Evolutionary conservation across 2,888 invertebrate genomes (phyloP).

Genomic region (Meta bourneti): DNA sequence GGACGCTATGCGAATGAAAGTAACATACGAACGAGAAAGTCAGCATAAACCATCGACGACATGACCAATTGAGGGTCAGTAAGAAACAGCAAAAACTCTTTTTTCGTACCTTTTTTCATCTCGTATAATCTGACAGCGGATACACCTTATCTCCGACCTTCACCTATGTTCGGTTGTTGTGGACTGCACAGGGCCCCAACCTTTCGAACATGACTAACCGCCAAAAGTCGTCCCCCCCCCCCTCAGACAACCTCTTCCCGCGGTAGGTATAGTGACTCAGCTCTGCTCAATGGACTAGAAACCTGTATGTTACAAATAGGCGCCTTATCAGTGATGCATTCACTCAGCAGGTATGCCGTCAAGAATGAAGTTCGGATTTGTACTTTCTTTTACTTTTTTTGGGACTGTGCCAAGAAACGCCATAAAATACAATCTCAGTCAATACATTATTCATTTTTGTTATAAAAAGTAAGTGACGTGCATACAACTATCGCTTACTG

Average conservation of each 20-base stretch:
- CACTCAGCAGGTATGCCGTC: background rate
- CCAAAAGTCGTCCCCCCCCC: constrained; percentile 1
- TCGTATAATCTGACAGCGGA: background rate
- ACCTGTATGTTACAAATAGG: constrained; percentile 31
- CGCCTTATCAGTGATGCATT: background rate
- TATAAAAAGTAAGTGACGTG: background rate
- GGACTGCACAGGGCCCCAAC: constrained; percentile 23
- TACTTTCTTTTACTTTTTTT: background rate
- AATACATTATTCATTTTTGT: background rate
- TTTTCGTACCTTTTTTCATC: too few relatives aligned
- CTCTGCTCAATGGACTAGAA: constrained; percentile 43
- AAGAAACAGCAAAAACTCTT: too few relatives aligned
- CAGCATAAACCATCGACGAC: too few relatives aligned
- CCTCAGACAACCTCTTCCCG: background rate
- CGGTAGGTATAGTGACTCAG: constrained; percentile 17
- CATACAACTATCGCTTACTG: too few relatives aligned
- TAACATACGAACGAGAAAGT: too few relatives aligned
- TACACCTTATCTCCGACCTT: constrained; percentile 20
- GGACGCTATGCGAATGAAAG: too few relatives aligned
- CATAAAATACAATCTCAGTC: background rate
- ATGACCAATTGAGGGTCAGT: too few relatives aligned
- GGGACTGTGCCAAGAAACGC: background rate
- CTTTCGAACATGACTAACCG: constrained; percentile 42
- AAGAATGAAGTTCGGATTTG: background rate
- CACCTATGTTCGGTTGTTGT: constrained; percentile 6